Base-by-base conservation (phyloP, 2,797 vertebrate species). In the Sebastes steindachneri region DNA sequence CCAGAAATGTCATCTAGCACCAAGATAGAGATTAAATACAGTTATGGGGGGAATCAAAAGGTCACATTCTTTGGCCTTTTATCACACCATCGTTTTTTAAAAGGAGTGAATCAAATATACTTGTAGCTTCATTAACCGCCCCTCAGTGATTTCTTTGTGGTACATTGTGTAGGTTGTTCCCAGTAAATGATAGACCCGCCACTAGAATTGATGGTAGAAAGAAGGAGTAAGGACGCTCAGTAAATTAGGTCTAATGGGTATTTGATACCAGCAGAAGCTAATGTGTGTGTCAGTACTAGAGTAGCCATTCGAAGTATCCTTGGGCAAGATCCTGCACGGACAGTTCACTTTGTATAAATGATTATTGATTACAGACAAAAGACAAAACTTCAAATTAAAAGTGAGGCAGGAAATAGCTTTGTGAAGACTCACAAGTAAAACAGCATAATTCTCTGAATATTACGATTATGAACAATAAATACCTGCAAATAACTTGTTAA, bases 181-280 rank as follows among this genome's bases (percentile, higher is more conserved):
- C 67, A 19, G 45, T 9, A 55, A 59, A 73, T 54, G 19, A 75
- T 7, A 35, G 58, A 85, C 11, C 35, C 14, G 19, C 21, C 8
- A 33, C 26, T 48, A 19, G 14, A 68, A 76, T 28, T 68, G 51
- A 80, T 70, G 68, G 75, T 15, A 58, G 17, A 64, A 60, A 73
- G 25, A 55, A 73, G 48, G 6, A 58, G 25, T 29, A 41, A 69
- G 17, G 48, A 85, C 33, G 25, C 65, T 63, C 33, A 26, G 23
- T 79, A 88, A 87, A 83, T 87, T 45, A 81, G 70, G 48, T 79
- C 77, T 79, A 84, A 86, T 75, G 48, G 29, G 77, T 53, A 64
- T 78, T 83, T 73, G 64, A 86, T 68, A 33, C 33, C 53, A 31
- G 57, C 68, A 54, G 64, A 81, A 68, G 66, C 23, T 68, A 69